Percentiles rank a stretch among this genome's conserved stretches.
phyloP scores from a whole-genome alignment of 2,888 invertebrate species.

The Lordiphosa andalusiaca region DNA sequence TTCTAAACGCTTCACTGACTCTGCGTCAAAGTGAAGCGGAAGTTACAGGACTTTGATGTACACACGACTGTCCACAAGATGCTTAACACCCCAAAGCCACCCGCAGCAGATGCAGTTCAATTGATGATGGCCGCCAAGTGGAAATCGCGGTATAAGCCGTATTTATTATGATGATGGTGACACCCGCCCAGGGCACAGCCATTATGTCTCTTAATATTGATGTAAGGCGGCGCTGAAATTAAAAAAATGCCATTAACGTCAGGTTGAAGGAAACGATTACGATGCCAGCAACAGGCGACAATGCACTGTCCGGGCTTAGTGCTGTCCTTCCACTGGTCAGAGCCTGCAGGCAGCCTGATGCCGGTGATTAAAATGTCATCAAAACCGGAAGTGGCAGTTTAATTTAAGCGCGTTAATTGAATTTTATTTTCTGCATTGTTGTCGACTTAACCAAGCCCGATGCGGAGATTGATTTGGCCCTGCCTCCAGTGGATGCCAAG shows the following conservation, averaged over 20 bases:
- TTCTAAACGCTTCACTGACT: conserved; percentile 49
- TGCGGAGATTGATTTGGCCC: conserved; percentile 65
- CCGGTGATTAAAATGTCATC: conserved; percentile 74
- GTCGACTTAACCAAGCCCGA: conserved; percentile 27
- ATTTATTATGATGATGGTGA: conserved; percentile 40
- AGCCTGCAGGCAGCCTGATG: conserved; percentile 19
- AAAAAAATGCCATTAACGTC: conserved; percentile 10
- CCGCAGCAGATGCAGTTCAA: conserved; percentile 28
- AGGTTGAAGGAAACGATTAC: conserved; percentile 34
- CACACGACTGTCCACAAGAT: conserved; percentile 3
- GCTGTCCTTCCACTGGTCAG: conserved; percentile 2
- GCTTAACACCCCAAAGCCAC: conserved; percentile 6
- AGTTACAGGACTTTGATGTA: conserved; percentile 17
- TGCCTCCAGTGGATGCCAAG: conserved; percentile 26
- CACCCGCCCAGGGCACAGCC: conserved; percentile 27
- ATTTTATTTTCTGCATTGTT: conserved; percentile 69
- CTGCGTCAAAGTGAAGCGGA: conserved; percentile 40
- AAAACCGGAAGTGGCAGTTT: conserved; percentile 78
- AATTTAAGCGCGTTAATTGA: conserved; percentile 77
- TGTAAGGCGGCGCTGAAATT: conserved; percentile 37
- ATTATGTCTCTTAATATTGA: conserved; percentile 45
- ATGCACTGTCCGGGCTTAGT: conserved; percentile 16
- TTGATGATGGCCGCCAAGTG: conserved; percentile 11
- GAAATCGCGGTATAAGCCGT: conserved; percentile 38
- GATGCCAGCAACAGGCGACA: conserved; percentile 30